phyloP scores from a whole-genome alignment of 2,888 invertebrate genomes.

The Ctenicera cuprea region DNA sequence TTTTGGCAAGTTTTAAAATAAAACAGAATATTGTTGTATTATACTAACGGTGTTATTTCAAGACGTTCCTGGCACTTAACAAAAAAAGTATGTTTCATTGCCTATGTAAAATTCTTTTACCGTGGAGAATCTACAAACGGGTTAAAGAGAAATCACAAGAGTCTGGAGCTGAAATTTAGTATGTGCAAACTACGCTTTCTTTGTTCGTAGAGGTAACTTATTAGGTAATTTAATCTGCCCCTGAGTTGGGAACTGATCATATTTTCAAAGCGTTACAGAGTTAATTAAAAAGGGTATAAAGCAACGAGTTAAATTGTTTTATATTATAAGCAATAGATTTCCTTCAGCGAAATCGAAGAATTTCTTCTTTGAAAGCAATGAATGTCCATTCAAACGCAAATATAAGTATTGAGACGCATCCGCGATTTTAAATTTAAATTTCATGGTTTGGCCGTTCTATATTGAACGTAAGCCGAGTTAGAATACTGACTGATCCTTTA shows the following conservation, averaged over 20 bases:
- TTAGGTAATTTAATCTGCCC: slow-evolving; percentile 33
- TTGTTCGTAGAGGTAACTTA: slow-evolving; percentile 34
- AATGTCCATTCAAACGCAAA: slow-evolving; percentile 50
- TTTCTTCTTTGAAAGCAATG: slow-evolving; percentile 36
- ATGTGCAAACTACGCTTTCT: slow-evolving; percentile 22
- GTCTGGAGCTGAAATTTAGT: slow-evolving; percentile 2
- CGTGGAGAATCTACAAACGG: slow-evolving; percentile 3
- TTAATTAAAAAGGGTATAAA: slow-evolving; percentile 33
- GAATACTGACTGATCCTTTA: slow-evolving; percentile 57
- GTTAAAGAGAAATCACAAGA: slow-evolving; percentile 8
- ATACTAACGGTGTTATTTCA: slow-evolving; percentile 26
- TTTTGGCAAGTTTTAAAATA: slow-evolving; percentile 27
- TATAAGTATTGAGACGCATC: slow-evolving; percentile 50
- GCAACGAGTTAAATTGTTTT: slow-evolving; percentile 22
- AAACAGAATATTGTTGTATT: slow-evolving; percentile 17
- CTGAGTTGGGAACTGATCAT: slow-evolving; percentile 22
- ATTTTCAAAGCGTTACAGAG: slow-evolving; percentile 21
- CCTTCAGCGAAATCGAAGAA: slow-evolving; percentile 24
- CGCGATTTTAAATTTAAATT: slow-evolving; percentile 56
- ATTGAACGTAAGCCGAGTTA: slow-evolving; percentile 54
- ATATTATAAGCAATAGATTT: slow-evolving; percentile 14
- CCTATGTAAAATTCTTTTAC: slow-evolving; percentile 30
- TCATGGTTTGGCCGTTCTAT: slow-evolving; percentile 51
- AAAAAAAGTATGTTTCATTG: slow-evolving; percentile 32
- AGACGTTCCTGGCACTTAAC: slow-evolving; percentile 4